Base-by-base conservation (phyloP, 2,797 vertebrate genomes). In the Zalophus californianus region DNA sequence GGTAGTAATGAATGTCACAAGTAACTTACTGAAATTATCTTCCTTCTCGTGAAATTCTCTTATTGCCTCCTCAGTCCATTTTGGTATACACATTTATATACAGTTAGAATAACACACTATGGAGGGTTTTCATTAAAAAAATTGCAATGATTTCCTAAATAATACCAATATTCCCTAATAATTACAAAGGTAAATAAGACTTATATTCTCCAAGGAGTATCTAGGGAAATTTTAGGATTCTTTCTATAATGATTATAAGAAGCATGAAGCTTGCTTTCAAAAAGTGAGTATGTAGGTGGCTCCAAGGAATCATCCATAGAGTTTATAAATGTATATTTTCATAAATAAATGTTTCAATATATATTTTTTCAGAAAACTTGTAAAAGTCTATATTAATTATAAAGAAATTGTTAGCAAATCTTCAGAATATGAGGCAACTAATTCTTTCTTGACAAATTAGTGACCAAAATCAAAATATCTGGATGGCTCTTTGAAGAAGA, bases 141-240 rank as follows among this genome's bases (percentile, higher is more conserved):
- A 97, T 97, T 97, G 97, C 32, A 91, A 10, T 87, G 96, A 77
- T 94, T 98, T 98, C 91, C 92, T 93, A 97, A 96, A 86, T 0
- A 9, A 91, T 96, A 91, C 73, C 78, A 96, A 56, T 93, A 94
- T 78, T 54, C 12, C 32, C 50, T 38, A 85, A 85, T 68, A 68
- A 68, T 68, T 85, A 35, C 21, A 85, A 85, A 68, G 68, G 83
- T 68, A 85, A 86, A 86, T 0, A 0, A 95, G 77, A 87, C 56
- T 94, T 98, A 90, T 88, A 56, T 94, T 97, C 96, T 68, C 77
- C 72, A 91, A 96, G 44, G 66, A 70, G 7, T 35, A 56, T 64
- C 27, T 96, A 80, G 62, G 94, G 96, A 75, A 98, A 91, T 95
- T 92, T 93, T 83, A 94, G 83, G 52, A 93, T 80, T 78, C 91